A percentile compares a stretch with the other conserved stretches of the same genome.
Evolutionary conservation across 2,888 invertebrate genomes (phyloP).

Genomic region (Hirtodrosophila trivittata): DNA sequence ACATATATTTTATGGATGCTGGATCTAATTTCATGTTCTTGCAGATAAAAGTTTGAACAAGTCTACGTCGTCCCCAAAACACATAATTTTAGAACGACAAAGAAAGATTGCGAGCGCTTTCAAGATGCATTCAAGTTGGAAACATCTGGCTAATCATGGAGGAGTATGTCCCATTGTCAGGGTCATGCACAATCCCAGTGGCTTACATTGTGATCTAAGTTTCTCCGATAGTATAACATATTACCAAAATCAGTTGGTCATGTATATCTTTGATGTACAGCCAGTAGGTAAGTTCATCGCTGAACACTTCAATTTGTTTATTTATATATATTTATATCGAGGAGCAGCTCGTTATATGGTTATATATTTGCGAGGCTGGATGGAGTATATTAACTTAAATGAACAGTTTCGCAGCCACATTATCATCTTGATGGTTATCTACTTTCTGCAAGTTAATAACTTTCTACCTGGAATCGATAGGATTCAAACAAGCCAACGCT

Average conservation of each 20-base stretch:
- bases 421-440: conserved; percentile 35
- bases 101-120: background rate
- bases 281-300: conserved; percentile 23
- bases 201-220: conserved; percentile 21
- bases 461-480: conserved; percentile 20
- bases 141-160: fast-evolving
- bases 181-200: background rate
- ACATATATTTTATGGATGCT: background rate
- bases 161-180: conserved; percentile 16
- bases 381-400: fast-evolving
- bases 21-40: background rate
- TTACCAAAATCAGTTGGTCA: conserved; percentile 30
- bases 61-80: background rate
- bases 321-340: background rate
- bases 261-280: conserved; percentile 35
- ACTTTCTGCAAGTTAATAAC: conserved; percentile 20
- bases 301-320: background rate
- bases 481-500: conserved; percentile 1
- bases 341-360: conserved; percentile 36
- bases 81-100: fast-evolving
- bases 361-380: conserved; percentile 25
- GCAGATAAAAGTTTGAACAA: conserved; percentile 3
- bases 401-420: conserved; percentile 23
- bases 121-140: background rate
- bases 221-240: background rate